Evolutionary conservation across 2,113 vertebrate species (phyloP), one percentile per base, ranked within the genome.

Genomic region (Odocoileus hemionus): DNA sequence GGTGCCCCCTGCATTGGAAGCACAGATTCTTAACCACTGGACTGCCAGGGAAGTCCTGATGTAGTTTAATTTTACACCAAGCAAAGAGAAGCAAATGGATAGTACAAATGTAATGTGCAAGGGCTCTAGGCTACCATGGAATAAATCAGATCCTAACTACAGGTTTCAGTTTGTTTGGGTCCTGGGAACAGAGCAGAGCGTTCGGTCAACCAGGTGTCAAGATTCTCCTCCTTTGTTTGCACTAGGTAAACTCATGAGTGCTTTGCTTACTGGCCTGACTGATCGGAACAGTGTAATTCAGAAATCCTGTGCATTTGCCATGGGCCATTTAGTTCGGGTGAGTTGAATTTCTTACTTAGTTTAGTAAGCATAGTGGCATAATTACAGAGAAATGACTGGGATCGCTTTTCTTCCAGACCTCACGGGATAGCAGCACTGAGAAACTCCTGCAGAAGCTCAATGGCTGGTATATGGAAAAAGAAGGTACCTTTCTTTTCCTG

Each of bases 391-490:
- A 97, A 43, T 98, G 54, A 98, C 67, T 92, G 83, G 47, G 91
- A 19, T 94, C 55, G 50, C 55, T 90, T 30, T 43, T 90, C 47
- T 95, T 60, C 97, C 97, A 99, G 99, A 99, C 99, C 8, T 99
- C 99, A 15, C 99, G 99, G 92, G 99, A 99, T 98, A 99, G 99
- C 98, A 99, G 99, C 95, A 99, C 99, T 50, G 99, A 99, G 97
- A 99, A 99, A 98, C 98, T 99, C 19, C 98, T 99, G 10, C 99
- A 99, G 98, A 99, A 99, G 96, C 99, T 99, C 89, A 99, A 95
- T 98, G 98, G 96, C 94, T 99, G 99, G 99, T 99, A 99, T 96
- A 99, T 99, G 98, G 99, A 99, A 95, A 99, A 99, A 98, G 99
- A 99, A 98, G 99, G 99, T 99, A 97, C 94, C 98, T 98, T 88